Percentiles rank a stretch among this genome's conserved stretches.
Evolutionary conservation across 1,140 invertebrate species (phyloP).

Genomic region (Proales similis): DNA sequence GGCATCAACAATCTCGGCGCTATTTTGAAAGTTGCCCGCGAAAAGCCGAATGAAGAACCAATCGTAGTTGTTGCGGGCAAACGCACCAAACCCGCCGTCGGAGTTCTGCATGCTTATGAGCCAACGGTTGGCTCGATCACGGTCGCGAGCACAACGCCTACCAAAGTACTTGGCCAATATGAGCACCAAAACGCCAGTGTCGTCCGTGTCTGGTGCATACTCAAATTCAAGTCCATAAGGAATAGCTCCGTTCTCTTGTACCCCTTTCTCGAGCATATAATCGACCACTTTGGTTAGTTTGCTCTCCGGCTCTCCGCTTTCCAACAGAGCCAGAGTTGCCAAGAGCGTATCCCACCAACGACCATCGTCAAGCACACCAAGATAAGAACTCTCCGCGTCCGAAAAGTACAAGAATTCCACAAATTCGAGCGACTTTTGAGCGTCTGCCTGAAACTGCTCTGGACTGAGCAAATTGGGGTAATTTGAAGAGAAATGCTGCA

Average conservation of each 20-base stretch:
- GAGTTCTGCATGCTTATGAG: slow-evolving; percentile 32
- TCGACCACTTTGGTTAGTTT: not conserved
- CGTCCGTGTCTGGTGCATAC: slow-evolving; percentile 33
- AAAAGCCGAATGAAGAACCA: slow-evolving; percentile 15
- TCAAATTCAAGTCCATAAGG: slow-evolving; percentile 32
- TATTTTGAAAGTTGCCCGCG: slow-evolving; percentile 36
- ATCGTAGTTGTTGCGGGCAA: slow-evolving; percentile 32
- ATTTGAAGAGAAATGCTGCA: no score
- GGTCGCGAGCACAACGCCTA: not conserved
- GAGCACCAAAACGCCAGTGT: slow-evolving; percentile 24
- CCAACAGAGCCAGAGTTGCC: not conserved
- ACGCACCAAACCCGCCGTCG: slow-evolving; percentile 31
- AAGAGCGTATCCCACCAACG: slow-evolving; percentile 35
- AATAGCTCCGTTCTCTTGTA: slow-evolving; percentile 11
- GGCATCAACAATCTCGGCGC: slow-evolving; percentile 29
- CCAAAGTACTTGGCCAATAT: slow-evolving; percentile 22
- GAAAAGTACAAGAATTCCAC: slow-evolving; percentile 22
- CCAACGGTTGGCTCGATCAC: slow-evolving; percentile 22
- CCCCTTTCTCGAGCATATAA: slow-evolving; percentile 20
- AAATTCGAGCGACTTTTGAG: slow-evolving; percentile 26
- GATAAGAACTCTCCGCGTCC: slow-evolving; percentile 17
- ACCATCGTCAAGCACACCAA: slow-evolving; percentile 27
- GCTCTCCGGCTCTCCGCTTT: slow-evolving; percentile 2
- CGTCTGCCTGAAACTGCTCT: not conserved
- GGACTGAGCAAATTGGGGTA: slow-evolving; percentile 25